phyloP scores from a whole-genome alignment of 2,797 vertebrate genomes.

The Coccyzus lansbergi region DNA sequence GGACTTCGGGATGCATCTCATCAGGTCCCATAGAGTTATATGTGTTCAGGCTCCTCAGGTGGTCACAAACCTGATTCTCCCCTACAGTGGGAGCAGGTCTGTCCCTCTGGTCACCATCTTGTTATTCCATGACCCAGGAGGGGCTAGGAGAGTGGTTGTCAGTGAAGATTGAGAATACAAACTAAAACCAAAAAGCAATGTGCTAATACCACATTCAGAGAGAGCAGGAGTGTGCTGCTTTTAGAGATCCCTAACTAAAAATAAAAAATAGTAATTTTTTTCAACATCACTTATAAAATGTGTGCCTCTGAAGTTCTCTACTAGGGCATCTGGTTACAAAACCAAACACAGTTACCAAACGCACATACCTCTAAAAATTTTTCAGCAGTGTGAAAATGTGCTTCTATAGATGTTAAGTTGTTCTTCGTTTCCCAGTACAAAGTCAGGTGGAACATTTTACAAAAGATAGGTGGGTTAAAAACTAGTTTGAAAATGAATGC shows the following conservation, averaged over 20 bases:
- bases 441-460: neutral
- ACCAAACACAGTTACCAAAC: neutral
- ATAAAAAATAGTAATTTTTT: neutral
- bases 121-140: too few relatives aligned
- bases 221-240: neutral
- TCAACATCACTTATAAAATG: neutral
- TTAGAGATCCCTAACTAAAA: neutral
- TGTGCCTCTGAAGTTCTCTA: neutral
- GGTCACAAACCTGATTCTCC: too few relatives aligned
- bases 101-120: too few relatives aligned
- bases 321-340: neutral
- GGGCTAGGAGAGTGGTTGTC: too few relatives aligned
- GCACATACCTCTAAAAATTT: neutral
- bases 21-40: too few relatives aligned
- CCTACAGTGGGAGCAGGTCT: too few relatives aligned
- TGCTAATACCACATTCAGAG: neutral
- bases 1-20: too few relatives aligned
- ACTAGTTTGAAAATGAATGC: neutral
- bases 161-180: neutral
- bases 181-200: neutral
- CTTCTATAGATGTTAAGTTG: neutral
- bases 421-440: neutral
- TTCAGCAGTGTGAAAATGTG: neutral
- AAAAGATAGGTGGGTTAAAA: neutral
- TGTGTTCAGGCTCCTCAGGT: too few relatives aligned